Base-by-base conservation (phyloP, 1,140 invertebrate genomes). In the Cydia amplana region DNA sequence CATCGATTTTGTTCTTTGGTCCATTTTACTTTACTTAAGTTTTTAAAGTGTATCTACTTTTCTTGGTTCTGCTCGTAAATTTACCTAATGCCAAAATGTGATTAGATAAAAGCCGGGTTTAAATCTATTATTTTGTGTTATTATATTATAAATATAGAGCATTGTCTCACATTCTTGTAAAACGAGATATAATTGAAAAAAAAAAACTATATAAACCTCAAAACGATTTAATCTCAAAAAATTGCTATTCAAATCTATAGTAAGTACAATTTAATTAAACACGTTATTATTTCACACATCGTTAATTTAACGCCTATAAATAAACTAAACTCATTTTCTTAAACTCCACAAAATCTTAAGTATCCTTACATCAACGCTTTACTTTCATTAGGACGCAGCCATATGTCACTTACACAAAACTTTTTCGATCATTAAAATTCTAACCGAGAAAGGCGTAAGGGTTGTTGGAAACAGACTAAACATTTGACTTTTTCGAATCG, bases 361-460 rank as follows among this genome's bases (percentile, higher is more conserved):
- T 70, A 28, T 28, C 65, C 25, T 32, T 70, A 70, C 25, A 70
- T 60, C 55, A 60, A 60, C 55, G 23, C 55, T 23, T 60, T 10
- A 60, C 55, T 23, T 60, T 60, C 55, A 60, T 60, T 60, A 60
- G 20, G 20, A 20, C 20, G 18, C n/a, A 60, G 7, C 55, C 55
- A 23, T 60, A 60, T 60, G 55, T 60, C 55, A 60, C 55, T 60
- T 23, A 12, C 18, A 60, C 55, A 60, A 23, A 60, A 20, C 55
- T 60, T 23, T 60, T 60, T 60, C 18, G 20, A 23, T 60, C 18
- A 60, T 23, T 60, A 20, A 20, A 60, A 20, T 10, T 55, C n/a
- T 55, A 18, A 18, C 55, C 20, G 7, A 23, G 18, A 23, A 60
- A 7, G 55, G 23, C 55, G 18, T 60, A 60, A 60, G 20, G n/a